Evolutionary conservation across 2,797 vertebrate genomes (phyloP).

Genomic region (Naso thynnoides): DNA sequence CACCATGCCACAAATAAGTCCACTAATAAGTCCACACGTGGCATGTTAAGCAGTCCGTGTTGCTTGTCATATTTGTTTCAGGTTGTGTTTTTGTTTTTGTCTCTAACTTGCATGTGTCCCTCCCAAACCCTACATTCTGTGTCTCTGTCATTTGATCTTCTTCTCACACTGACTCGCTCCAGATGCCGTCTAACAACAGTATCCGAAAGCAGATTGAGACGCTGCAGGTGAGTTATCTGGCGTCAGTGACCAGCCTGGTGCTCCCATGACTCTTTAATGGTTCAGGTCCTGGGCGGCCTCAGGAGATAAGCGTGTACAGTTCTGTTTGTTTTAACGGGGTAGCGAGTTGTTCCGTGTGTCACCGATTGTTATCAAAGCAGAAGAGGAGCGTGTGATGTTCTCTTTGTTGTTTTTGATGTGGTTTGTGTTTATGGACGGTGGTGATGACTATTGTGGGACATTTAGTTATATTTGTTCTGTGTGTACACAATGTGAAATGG

Average conservation of each 20-base stretch:
- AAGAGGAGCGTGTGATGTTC: slow-evolving; percentile 23
- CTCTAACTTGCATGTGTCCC: slow-evolving; percentile 96
- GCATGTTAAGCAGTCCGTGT: slow-evolving; percentile 52
- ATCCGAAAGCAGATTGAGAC: slow-evolving; percentile 99
- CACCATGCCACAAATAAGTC: slow-evolving; percentile 35
- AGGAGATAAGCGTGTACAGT: slow-evolving; percentile 15
- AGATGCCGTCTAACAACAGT: slow-evolving; percentile 99
- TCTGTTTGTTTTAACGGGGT: neutral
- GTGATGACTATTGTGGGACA: too few relatives aligned
- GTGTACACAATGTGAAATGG: neutral
- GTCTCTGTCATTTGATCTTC: slow-evolving; percentile 80
- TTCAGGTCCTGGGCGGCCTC: slow-evolving; percentile 22
- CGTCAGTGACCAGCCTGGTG: slow-evolving; percentile 56
- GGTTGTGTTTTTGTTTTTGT: slow-evolving; percentile 80
- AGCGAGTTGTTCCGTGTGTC: slow-evolving; percentile 29
- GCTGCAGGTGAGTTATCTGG: slow-evolving; percentile 94
- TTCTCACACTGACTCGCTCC: slow-evolving; percentile 90
- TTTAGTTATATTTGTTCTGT: too few relatives aligned
- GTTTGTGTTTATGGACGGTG: slow-evolving; percentile 35
- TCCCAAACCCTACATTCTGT: slow-evolving; percentile 77
- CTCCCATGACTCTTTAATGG: slow-evolving; percentile 21
- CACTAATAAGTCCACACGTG: slow-evolving; percentile 8
- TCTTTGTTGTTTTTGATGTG: slow-evolving; percentile 25
- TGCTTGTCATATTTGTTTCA: slow-evolving; percentile 72
- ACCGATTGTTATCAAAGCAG: slow-evolving; percentile 6